Evolutionary conservation across 64 coral and sea anemone genomes (phyloP), one percentile per base, ranked within the genome.

Genomic region (Trachythela sp.): DNA sequence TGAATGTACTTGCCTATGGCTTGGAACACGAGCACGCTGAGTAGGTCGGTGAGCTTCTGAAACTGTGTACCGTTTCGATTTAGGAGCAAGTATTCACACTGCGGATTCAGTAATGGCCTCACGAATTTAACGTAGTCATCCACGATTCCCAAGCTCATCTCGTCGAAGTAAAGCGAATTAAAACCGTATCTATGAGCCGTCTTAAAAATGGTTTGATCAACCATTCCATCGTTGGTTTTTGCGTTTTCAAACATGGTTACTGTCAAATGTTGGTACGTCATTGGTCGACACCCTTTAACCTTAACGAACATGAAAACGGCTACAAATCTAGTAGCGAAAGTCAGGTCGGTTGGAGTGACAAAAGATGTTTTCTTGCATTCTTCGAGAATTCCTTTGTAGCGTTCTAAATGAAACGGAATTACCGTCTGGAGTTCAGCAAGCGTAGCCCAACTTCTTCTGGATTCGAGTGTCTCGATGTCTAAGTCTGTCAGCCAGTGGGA

Each of bases 71-170:
- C 93, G 54, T 86, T 94, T 86, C 70, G 89, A 11, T 26, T 93
- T 18, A 93, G 59, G 5, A 93, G 42, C 14, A 93, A 38, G 54
- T 86, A 94, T 22, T 94, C 87, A 18, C 90, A 94, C 4, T 45
- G 17, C 0, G 90, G 90, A 59, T 83, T 86, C 0, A 89, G 43
- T 35, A 35, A 17, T 27, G 33, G 32, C 33, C 38, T 40, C 10
- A 40, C 34, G 13, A 29, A 15, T 34, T 30, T 35, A 22, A 77
- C 31, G 36, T 77, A 77, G 26, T 35, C 26, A 15, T 77, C 71
- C 4, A 77, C n/a, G 26, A 86, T 41, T 32, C n/a, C 22, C 48
- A 86, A 22, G 84, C 84, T 86, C 4, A 20, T 5, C 17, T 48
- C 29, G 34, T 51, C 34, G 84, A 86, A 35, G 40, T 29, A 18